phyloP scores from a whole-genome alignment of 2,113 vertebrate species.

The Archocentrus centrarchus region DNA sequence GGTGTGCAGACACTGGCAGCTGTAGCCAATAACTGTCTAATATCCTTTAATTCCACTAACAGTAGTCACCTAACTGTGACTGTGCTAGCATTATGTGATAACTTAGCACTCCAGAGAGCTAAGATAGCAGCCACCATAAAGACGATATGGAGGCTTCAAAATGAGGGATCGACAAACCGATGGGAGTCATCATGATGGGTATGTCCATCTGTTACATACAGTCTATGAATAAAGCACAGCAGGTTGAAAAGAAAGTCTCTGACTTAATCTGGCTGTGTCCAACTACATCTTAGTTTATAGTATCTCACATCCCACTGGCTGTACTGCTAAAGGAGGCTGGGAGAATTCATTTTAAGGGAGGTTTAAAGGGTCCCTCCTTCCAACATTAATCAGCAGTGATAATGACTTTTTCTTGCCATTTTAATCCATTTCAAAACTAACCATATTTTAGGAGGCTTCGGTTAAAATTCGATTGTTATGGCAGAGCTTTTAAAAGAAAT shows the following conservation, averaged over 20 bases:
- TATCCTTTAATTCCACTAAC: neutral
- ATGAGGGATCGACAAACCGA: neutral
- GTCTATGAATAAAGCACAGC: neutral
- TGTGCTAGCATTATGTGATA: neutral
- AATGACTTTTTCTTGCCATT: neutral
- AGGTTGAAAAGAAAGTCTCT: neutral
- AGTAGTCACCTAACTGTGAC: neutral
- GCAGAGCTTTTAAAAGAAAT: neutral
- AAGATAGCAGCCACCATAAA: neutral
- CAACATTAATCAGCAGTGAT: conserved; percentile 39
- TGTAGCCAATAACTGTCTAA: neutral
- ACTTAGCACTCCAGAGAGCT: neutral
- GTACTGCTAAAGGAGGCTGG: neutral
- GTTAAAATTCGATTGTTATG: neutral
- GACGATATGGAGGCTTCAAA: neutral
- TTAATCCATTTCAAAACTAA: conserved; percentile 32
- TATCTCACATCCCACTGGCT: neutral
- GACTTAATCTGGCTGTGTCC: neutral
- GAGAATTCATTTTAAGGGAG: conserved; percentile 16
- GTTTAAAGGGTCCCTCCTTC: conserved; percentile 31
- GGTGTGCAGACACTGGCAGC: neutral
- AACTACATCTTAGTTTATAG: neutral
- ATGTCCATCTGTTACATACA: neutral
- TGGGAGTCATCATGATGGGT: neutral
- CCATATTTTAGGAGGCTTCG: neutral